Base-by-base conservation (phyloP, 2,797 vertebrate genomes). In the Gallinago solitaria region DNA sequence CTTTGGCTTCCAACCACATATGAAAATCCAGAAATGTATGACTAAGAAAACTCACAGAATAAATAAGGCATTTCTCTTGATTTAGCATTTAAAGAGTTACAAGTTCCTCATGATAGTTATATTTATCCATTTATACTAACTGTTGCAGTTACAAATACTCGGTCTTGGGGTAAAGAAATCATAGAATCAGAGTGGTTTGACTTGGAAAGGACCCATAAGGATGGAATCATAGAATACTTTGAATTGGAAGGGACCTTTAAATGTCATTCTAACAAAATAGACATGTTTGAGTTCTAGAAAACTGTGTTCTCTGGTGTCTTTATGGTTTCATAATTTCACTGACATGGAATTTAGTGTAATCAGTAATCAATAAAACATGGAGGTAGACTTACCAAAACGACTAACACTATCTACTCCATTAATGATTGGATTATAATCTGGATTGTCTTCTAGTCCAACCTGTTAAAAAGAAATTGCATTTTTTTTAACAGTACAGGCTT, bases 401-500 rank as follows among this genome's bases (percentile, higher is more conserved):
- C 98, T 99, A 92, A 99, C 99, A 50, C 97, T 98, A 96, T 98
- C 98, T 59, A 99, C 98, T 77, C 98, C 98, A 51, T 99, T 98
- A 51, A 99, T 98, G 93, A 99, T 98, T 63, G 98, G 41, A 45
- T 96, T 97, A 81, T 98, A 99, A 98, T 99, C 98, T 30, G 93
- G 88, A 96, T 99, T 99, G 94, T 99, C 98, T 91, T 99, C 98
- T 24, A 83, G 20, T 87, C 98, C 98, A 87, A 98, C 98, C 99
- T 99, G 98, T 97, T 95, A 96, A 95, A 94, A 93, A 92, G 87
- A 94, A 94, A 97, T 79, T 10, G 16, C 7, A 59, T 43, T 48
- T 64, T 64, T 86, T 89, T 85, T 90, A 85, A 89, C 10, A 67
- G 12, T 53, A 57, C 11, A 90, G 24, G 2, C 3, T 87, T 95